Percentiles rank a stretch among this genome's conserved stretches.
Evolutionary conservation across 2,888 invertebrate species (phyloP).

Genomic region (Epinotia brunnichana): DNA sequence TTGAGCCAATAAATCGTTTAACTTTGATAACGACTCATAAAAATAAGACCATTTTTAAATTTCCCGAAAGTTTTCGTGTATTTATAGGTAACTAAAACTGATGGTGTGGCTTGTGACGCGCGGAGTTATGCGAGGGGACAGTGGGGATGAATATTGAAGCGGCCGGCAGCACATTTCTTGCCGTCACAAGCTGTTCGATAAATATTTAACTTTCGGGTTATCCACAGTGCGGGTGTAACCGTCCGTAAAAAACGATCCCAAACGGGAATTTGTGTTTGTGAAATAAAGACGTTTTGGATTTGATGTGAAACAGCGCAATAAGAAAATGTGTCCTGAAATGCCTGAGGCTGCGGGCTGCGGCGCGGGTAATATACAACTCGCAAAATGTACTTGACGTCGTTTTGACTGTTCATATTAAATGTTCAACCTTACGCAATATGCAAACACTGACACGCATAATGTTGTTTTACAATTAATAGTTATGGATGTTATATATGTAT

Average conservation of each 20-base stretch:
- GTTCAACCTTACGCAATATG: too few relatives aligned
- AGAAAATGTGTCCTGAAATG: not conserved
- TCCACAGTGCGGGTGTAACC: not conserved
- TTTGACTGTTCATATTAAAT: too few relatives aligned
- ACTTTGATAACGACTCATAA: conserved; percentile 30
- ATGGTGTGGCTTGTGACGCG: not conserved
- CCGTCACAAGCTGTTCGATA: conserved; percentile 16
- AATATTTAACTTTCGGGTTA: conserved; percentile 31
- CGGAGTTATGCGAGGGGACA: not conserved
- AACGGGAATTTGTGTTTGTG: not conserved
- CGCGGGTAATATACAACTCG: not conserved
- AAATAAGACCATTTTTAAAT: conserved; percentile 24
- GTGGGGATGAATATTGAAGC: conserved; percentile 19
- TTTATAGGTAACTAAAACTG: conserved; percentile 6
- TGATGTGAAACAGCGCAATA: not conserved
- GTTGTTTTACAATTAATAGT: too few relatives aligned
- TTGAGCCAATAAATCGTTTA: conserved; percentile 34
- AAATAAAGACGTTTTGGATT: conserved; percentile 6
- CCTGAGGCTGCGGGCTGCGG: not conserved
- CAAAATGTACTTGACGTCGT: not conserved
- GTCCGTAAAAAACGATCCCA: conserved; percentile 1
- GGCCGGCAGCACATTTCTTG: not conserved
- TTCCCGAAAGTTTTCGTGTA: conserved; percentile 19
- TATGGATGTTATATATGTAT: too few relatives aligned
- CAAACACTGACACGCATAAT: too few relatives aligned